Evolutionary conservation across 2,888 invertebrate genomes (phyloP).

Genomic region (Cataglyphis livida): DNA sequence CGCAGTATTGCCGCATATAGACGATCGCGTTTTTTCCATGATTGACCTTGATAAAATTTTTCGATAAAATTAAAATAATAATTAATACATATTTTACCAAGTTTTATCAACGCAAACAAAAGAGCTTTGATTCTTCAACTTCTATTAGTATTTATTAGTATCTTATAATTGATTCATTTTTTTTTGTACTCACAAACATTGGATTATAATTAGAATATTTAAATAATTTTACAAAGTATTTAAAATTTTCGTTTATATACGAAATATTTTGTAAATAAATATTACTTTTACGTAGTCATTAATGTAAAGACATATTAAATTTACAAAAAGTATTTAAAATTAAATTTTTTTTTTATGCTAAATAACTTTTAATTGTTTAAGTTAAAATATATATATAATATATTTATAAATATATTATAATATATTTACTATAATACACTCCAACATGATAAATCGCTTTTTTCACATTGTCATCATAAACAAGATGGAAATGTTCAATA

Average conservation of each 20-base stretch:
- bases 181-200: not conserved
- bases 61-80: constrained; percentile 33
- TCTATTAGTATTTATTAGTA: not conserved
- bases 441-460: not conserved
- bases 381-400: not conserved
- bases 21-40: constrained; percentile 8
- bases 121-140: constrained; percentile 23
- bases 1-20: not conserved
- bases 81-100: constrained; percentile 12
- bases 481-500: constrained; percentile 8
- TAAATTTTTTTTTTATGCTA: not conserved
- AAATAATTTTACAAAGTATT: not conserved
- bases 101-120: constrained; percentile 27
- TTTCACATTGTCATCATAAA: constrained; percentile 32
- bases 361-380: not conserved
- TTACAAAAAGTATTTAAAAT: not conserved
- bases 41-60: constrained; percentile 27
- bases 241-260: not conserved
- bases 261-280: not conserved
- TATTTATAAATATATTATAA: constrained; percentile 8
- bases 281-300: not conserved
- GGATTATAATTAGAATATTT: not conserved
- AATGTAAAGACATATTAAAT: not conserved
- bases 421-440: not conserved
- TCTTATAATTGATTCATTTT: constrained; percentile 5